These are phyloP conservation scores for Leptinotarsa peninsularis DNA, from an alignment of 2,888 invertebrate species.

Conservation along the genomic window DNA sequence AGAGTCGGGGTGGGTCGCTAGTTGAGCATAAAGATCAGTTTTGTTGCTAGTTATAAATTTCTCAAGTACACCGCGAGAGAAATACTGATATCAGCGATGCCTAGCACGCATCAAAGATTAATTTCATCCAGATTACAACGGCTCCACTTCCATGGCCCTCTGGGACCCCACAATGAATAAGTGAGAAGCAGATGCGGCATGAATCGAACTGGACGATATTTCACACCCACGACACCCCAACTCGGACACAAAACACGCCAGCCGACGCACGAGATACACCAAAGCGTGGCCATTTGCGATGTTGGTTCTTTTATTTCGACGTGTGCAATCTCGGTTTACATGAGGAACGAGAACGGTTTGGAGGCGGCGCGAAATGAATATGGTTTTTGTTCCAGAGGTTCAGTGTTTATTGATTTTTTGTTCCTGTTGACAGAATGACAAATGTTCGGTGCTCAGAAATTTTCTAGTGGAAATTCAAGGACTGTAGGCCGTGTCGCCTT, in stretches of 20 bases:
- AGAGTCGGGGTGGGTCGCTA: no score
- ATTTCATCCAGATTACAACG: conserved; percentile 4
- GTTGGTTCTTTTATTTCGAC: conserved; percentile 20
- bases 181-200: conserved; percentile 46
- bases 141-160: not conserved
- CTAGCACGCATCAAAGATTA: not conserved
- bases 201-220: conserved; percentile 49
- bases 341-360: conserved; percentile 1
- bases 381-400: not conserved
- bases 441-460: not conserved
- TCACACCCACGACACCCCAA: conserved; percentile 55
- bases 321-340: conserved; percentile 20
- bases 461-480: not conserved
- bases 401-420: not conserved
- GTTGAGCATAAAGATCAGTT: no score
- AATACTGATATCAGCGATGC: not conserved
- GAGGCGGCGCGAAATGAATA: not conserved
- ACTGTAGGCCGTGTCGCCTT: no score
- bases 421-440: not conserved
- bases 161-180: conserved; percentile 43
- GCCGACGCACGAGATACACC: conserved; percentile 55
- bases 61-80: not conserved
- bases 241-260: conserved; percentile 55
- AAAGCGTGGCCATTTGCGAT: conserved; percentile 47
- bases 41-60: no score